Evolutionary conservation across 2,888 invertebrate genomes (phyloP).

Genomic region (Orthonevra nobilis): DNA sequence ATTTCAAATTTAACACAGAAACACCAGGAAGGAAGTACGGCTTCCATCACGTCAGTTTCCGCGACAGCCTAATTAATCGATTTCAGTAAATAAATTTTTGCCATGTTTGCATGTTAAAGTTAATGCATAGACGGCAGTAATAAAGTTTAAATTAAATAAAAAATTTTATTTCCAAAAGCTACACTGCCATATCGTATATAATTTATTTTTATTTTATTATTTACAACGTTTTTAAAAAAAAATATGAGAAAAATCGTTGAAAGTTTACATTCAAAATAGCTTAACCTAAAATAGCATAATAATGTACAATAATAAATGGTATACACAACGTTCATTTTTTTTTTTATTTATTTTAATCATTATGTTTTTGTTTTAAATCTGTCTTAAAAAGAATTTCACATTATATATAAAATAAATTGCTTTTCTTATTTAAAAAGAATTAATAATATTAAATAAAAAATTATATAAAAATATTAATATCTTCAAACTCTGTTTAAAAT

Average conservation of each 20-base stretch:
- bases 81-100: no score
- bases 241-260: conserved; percentile 23
- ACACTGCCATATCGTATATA: conserved; percentile 47
- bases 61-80: no score
- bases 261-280: conserved; percentile 35
- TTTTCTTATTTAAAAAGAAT: conserved; percentile 50
- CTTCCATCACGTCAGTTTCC: no score
- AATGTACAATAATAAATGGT: conserved; percentile 20
- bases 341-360: conserved; percentile 17
- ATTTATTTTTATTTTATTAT: background rate
- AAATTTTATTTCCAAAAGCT: conserved; percentile 28
- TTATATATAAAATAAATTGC: conserved; percentile 32
- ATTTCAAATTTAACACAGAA: no score
- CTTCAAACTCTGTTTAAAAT: conserved; percentile 40
- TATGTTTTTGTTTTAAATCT: conserved; percentile 4
- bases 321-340: conserved; percentile 29
- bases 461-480: conserved; percentile 32
- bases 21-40: no score
- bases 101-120: no score
- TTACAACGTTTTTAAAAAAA: conserved; percentile 12
- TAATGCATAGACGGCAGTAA: conserved; percentile 14
- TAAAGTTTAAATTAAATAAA: background rate
- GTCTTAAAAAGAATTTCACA: conserved; percentile 35
- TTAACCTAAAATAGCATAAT: conserved; percentile 13
- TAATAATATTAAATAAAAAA: conserved; percentile 10